A percentile compares a stretch with the other conserved stretches of the same genome.
Evolutionary conservation across 2,888 invertebrate species (phyloP).

Genomic region (Corythucha ciliata): DNA sequence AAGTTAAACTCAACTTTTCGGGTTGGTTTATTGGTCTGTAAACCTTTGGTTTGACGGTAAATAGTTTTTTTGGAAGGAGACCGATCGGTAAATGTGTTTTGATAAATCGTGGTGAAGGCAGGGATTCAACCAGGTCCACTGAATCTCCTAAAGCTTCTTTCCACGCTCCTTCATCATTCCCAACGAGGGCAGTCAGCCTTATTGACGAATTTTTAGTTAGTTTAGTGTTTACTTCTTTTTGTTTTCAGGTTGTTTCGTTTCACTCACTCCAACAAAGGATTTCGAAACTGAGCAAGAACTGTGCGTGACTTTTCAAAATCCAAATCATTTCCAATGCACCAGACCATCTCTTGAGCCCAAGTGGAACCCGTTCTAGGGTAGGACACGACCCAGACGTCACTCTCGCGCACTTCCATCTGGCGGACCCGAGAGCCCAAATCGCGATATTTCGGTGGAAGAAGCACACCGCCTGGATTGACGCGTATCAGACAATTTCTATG

Average conservation of each 20-base stretch:
- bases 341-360: slow-evolving; percentile 89
- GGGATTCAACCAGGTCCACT: slow-evolving; percentile 57
- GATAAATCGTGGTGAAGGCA: slow-evolving; percentile 62
- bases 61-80: slow-evolving; percentile 55
- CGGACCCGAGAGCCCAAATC: slow-evolving; percentile 59
- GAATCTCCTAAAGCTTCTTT: slow-evolving; percentile 53
- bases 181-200: slow-evolving; percentile 51
- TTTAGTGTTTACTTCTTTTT: too few relatives aligned
- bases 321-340: slow-evolving; percentile 73
- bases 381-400: slow-evolving; percentile 78
- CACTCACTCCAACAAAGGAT: slow-evolving; percentile 60
- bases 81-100: slow-evolving; percentile 66
- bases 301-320: slow-evolving; percentile 66
- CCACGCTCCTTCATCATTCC: slow-evolving; percentile 52
- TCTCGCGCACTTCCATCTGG: slow-evolving; percentile 59
- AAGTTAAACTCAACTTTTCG: neutral
- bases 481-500: slow-evolving; percentile 60
- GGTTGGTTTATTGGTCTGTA: neutral
- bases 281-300: slow-evolving; percentile 48
- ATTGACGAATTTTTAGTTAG: too few relatives aligned
- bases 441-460: slow-evolving; percentile 59
- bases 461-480: slow-evolving; percentile 60
- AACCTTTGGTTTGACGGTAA: slow-evolving; percentile 61
- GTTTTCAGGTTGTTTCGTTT: too few relatives aligned
- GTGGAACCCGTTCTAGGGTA: slow-evolving; percentile 77